Evolutionary conservation across 2,888 invertebrate genomes (phyloP), one percentile per base, ranked within the genome.

Genomic region (Ennomos fuscantarius): DNA sequence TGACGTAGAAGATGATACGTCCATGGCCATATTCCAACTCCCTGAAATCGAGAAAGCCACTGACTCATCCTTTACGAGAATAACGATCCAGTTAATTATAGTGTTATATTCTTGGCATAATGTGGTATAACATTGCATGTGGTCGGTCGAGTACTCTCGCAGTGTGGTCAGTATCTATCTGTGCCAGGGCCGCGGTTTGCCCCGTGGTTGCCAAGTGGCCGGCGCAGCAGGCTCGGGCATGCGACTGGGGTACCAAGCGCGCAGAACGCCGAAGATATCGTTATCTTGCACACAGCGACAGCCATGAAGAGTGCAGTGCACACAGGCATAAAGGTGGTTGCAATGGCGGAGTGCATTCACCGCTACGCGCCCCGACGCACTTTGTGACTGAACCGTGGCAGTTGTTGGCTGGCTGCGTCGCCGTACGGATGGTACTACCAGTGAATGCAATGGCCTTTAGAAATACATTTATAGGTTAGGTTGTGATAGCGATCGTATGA

Each of bases 131-230:
- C 1, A 24, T 3, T 24, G 13, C 37, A 40, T 10, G 51, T 46
- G 46, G 56, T 51, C 51, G 46, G 56, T 51, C 51, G 43, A 46
- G 32, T 41, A 12, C 42, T 13, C 46, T 40, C 35, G 47, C 40
- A 57, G 52, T 68, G 69, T 75, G 78, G 76, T 77, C 74, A 76
- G 66, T 59, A 43, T 53, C 63, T 69, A 78, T 74, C 67, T 77
- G 70, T 75, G 78, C 77, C 78, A 76, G 57, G 73, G 74, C 37
- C 74, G 60, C 71, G 76, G 77, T 77, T 74, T 69, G 81, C 75
- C 63, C 72, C 78, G 68, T 79, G 79, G 89, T 91, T 91, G 91
- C 87, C 90, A 91, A 89, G 89, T 89, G 89, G 87, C 77, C 86
- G 72, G 82, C 78, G 78, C 76, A 73, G 76, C 81, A 82, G 81